phyloP scores from a whole-genome alignment of 2,797 vertebrate genomes.

The Nyctibius grandis region DNA sequence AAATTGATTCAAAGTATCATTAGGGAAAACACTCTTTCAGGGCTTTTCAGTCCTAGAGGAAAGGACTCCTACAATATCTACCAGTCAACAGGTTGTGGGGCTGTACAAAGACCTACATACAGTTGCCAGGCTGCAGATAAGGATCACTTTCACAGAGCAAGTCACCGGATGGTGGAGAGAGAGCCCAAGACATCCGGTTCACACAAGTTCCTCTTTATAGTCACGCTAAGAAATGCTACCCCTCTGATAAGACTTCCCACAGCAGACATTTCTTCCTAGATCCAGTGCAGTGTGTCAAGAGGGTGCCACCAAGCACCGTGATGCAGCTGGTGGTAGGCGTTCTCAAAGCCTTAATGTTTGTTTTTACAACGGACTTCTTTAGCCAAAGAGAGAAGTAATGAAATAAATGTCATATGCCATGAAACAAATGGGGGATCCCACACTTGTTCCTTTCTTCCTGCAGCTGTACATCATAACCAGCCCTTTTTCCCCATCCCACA shows the following conservation, averaged over 20 bases:
- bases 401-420: neutral
- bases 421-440: neutral
- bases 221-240: neutral
- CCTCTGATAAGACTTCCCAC: conserved; percentile 7
- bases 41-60: neutral
- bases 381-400: neutral
- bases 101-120: neutral
- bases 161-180: neutral
- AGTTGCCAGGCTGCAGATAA: conserved; percentile 17
- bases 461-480: neutral
- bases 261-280: neutral
- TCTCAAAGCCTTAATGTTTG: conserved; percentile 13
- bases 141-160: conserved; percentile 24
- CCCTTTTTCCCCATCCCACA: neutral
- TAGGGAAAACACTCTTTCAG: neutral
- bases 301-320: neutral
- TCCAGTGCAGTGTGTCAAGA: neutral
- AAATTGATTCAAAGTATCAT: neutral
- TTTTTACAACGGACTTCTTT: neutral
- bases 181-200: neutral
- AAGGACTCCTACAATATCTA: neutral
- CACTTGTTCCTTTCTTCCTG: conserved; percentile 9
- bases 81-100: neutral
- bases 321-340: neutral
- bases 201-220: conserved; percentile 40